Percentiles rank a stretch among this genome's conserved stretches.
phyloP scores from a whole-genome alignment of 2,113 vertebrate genomes.

The Sander lucioperca region DNA sequence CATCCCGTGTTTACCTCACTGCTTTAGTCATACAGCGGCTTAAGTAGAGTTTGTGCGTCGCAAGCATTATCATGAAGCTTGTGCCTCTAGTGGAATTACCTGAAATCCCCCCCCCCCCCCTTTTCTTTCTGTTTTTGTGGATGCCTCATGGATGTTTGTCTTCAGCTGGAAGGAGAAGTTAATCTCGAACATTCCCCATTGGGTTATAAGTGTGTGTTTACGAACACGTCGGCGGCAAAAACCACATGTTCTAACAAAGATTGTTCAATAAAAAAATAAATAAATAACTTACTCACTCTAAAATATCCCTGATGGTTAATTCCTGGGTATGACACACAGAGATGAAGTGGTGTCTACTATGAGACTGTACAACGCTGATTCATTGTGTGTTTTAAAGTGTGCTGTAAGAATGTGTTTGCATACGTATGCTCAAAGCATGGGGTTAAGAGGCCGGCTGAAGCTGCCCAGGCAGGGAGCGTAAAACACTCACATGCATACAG shows the following conservation, averaged over 20 bases:
- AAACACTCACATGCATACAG: slow-evolving; percentile 8
- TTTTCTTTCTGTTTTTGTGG: background rate
- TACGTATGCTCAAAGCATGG: slow-evolving; percentile 34
- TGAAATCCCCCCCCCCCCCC: slow-evolving; percentile 1
- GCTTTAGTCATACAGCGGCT: slow-evolving; percentile 25
- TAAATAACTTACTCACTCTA: slow-evolving; percentile 15
- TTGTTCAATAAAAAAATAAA: too few relatives aligned
- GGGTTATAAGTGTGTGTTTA: slow-evolving; percentile 4
- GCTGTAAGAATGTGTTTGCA: slow-evolving; percentile 41
- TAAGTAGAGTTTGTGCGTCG: background rate
- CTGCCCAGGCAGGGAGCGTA: background rate
- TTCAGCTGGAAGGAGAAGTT: background rate
- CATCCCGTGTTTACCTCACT: slow-evolving; percentile 5
- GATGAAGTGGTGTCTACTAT: background rate
- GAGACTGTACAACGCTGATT: slow-evolving; percentile 37
- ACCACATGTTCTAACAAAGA: background rate
- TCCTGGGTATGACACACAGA: background rate
- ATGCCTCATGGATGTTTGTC: background rate
- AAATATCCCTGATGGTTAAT: slow-evolving; percentile 15
- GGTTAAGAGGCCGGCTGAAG: slow-evolving; percentile 46
- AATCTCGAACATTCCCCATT: background rate
- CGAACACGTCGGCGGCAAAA: background rate
- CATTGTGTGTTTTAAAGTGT: slow-evolving; percentile 27
- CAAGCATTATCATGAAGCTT: background rate
- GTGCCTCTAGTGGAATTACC: background rate